These are phyloP conservation scores for Heteractis magnifica DNA, from an alignment of 92 coral and sea anemone species.

Conservation along the genomic window DNA sequence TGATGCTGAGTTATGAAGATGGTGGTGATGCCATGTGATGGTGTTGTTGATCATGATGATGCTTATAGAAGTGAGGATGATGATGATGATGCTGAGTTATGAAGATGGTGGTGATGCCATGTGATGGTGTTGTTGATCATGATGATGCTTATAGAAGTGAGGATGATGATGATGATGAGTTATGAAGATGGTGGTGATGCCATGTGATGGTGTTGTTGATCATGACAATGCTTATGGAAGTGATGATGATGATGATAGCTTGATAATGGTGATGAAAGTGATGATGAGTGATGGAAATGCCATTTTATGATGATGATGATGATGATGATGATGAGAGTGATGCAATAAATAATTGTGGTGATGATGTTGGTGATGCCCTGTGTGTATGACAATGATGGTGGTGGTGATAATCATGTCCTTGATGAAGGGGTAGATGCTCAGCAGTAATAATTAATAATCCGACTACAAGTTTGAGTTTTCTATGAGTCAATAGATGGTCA, in stretches of 20 bases:
- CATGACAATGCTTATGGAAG: no score
- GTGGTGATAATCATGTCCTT: no score
- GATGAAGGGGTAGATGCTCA: no score
- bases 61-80: not conserved
- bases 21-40: not conserved
- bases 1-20: not conserved
- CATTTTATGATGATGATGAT: no score
- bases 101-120: not conserved
- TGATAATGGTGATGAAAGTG: not conserved
- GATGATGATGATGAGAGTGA: no score
- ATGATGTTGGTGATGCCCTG: no score
- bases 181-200: not conserved
- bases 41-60: not conserved
- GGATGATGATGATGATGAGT: not conserved
- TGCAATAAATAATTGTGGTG: not conserved
- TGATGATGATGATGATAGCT: not conserved
- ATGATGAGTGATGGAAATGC: not conserved
- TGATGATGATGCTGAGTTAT: not conserved
- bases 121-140: not conserved
- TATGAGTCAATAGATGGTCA: no score
- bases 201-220: not conserved
- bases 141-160: not conserved
- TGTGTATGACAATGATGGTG: no score
- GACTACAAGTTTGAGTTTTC: no score
- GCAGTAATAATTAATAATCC: no score